Evolutionary conservation across 1,140 invertebrate species (phyloP), one percentile per base, ranked within the genome.

Genomic region (Scaptodrosophila lebanonensis): DNA sequence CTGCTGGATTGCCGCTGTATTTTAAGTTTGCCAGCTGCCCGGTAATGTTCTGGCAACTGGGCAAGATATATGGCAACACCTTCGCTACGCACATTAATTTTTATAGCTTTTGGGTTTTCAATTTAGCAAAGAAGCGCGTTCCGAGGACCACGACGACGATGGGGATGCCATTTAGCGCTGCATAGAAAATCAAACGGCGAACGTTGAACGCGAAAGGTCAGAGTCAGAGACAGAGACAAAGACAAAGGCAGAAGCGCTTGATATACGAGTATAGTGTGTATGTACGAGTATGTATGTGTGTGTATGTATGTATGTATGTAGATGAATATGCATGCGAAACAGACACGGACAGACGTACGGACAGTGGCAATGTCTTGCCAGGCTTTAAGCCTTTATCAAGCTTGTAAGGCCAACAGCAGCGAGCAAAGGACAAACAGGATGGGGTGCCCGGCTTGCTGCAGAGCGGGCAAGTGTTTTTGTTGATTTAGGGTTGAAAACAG

Each of bases 401-500:
- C n/a, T n/a, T n/a, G n/a, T n/a, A n/a, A n/a, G n/a, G n/a, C n/a
- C n/a, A n/a, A n/a, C n/a, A n/a, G n/a, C n/a, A n/a, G n/a, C 72
- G 71, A 76, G 71, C 3, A 8, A 58, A 53, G 35, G 1, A 17
- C 12, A 3, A 36, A 35, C 49, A 61, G 51, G 49, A 54, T 44
- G 60, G 47, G 52, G 42, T 18, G 20, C 8, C 12, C 13, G n/a
- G 2, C 11, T 11, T 7, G 35, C 3, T 3, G 13, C 12, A 29
- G 18, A 39, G 20, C 39, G 22, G 29, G 42, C 36, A 20, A 20
- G 59, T 62, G 69, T 84, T n/a, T n/a, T n/a, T n/a, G 79, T 84
- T 84, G 79, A 84, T 84, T 84, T 84, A 84, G 79, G 79, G 73
- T 84, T 79, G 79, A 73, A 84, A 84, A 84, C 79, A 84, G 66